Percentiles rank a stretch among this genome's conserved stretches.
Conservation (phyloP, 2,797 vertebrate species). For the Amblyopsis hoosieri region DNA sequence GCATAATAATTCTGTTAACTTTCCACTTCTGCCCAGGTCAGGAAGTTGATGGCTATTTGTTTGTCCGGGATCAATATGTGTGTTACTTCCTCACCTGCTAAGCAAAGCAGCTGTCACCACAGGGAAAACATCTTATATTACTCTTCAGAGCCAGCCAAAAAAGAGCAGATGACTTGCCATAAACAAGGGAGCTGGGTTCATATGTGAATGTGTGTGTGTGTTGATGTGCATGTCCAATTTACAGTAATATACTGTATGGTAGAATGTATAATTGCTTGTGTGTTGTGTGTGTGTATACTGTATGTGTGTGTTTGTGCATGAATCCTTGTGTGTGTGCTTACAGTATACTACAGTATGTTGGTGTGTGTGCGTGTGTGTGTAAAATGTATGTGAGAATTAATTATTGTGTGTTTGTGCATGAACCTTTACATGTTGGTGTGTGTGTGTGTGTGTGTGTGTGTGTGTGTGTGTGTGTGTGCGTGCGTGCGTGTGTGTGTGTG, state of each 20-base stretch:
- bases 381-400: neutral
- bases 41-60: conserved; percentile 64
- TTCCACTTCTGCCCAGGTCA: conserved; percentile 59
- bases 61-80: conserved; percentile 70
- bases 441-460: neutral
- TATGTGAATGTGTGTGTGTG: conserved; percentile 8
- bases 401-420: neutral
- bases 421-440: neutral
- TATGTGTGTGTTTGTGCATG: neutral
- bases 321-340: neutral
- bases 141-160: conserved; percentile 22
- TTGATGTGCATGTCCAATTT: neutral
- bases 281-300: neutral
- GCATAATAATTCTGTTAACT: conserved; percentile 63
- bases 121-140: conserved; percentile 60
- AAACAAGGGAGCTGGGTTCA: conserved; percentile 26
- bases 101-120: conserved; percentile 63
- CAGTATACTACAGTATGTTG: neutral
- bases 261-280: neutral
- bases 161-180: conserved; percentile 37
- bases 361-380: conserved; percentile 4
- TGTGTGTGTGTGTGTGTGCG: neutral
- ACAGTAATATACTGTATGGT: neutral
- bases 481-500: too few species aligned
- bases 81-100: conserved; percentile 67